A percentile compares a stretch with the other conserved stretches of the same genome.
Conservation (phyloP, 2,797 vertebrate genomes). For the Syndactyla subalaris region DNA sequence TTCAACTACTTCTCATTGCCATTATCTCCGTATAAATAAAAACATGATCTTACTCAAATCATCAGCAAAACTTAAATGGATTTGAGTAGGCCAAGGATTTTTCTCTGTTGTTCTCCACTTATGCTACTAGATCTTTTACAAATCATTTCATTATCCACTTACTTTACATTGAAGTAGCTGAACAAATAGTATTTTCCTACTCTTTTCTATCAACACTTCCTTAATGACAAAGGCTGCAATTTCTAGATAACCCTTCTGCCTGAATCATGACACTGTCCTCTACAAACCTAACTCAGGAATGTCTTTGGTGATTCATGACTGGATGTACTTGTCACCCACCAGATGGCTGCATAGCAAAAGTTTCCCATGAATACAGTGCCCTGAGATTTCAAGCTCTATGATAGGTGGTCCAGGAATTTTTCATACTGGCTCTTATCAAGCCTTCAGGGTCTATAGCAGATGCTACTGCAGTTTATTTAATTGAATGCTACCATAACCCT, state of each 20-base stretch:
- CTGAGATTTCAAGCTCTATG: constrained; percentile 40
- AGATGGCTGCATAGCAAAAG: constrained; percentile 35
- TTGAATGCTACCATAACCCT: neutral
- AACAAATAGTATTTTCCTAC: neutral
- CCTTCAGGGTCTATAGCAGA: constrained; percentile 42
- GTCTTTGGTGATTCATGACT: constrained; percentile 40
- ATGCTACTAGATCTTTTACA: neutral
- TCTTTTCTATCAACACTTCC: neutral
- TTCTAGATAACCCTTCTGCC: neutral
- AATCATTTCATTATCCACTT: neutral
- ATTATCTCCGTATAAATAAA: neutral
- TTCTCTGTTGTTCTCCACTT: neutral
- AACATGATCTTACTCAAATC: neutral
- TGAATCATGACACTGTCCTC: neutral
- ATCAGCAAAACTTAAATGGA: neutral
- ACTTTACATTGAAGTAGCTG: neutral
- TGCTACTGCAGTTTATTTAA: constrained; percentile 31
- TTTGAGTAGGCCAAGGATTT: neutral
- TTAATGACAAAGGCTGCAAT: neutral
- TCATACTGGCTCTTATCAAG: neutral
- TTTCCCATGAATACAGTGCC: neutral
- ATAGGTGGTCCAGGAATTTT: constrained; percentile 31
- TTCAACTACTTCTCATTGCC: neutral
- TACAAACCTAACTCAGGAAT: neutral
- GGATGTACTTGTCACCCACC: constrained; percentile 38